Evolutionary conservation across 2,797 vertebrate species (phyloP), one percentile per base, ranked within the genome.

Genomic region (Malurus leucopterus): DNA sequence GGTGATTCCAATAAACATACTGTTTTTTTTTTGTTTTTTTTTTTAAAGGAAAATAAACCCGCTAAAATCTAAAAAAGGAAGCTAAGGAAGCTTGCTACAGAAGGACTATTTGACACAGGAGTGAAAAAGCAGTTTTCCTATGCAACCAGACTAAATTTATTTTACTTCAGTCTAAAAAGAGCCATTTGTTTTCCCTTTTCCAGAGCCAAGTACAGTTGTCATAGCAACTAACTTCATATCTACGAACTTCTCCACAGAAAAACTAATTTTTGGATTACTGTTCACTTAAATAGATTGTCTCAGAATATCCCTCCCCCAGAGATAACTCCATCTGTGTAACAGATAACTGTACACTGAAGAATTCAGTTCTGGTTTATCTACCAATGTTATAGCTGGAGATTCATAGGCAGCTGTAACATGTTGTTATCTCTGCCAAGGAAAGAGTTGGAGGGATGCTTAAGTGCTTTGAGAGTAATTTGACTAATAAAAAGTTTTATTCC

Each of bases 401-500:
- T 72, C 55, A 77, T 21, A 86, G 78, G 47, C 64, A 86, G 50
- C 67, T 78, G 38, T 47, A 73, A 72, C 6, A 40, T 40, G 14
- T 14, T 44, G 26, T 74, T 61, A 5, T 72, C 43, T 80, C 64
- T 74, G 27, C 72, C 84, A 76, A 79, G 8, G 79, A 71, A 68
- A 68, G 3, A 67, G 36, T 14, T 62, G 84, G 47, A 90, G 63
- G 47, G 32, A 38, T 71, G 15, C 51, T 84, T 44, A 59, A 61
- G 15, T 65, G 32, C 77, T 94, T 90, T 71, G 41, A 81, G 53
- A 91, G 80, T 63, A 13, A 77, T 40, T 88, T 88, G 82, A 65
- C 67, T 87, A 76, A 88, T n/a, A 29, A 17, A 43, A 53, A 74
- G 12, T 81, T 92, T 92, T 55, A 62, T 95, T 96, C 75, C 84